phyloP scores from a whole-genome alignment of 2,888 invertebrate genomes.

The Mantis religiosa region DNA sequence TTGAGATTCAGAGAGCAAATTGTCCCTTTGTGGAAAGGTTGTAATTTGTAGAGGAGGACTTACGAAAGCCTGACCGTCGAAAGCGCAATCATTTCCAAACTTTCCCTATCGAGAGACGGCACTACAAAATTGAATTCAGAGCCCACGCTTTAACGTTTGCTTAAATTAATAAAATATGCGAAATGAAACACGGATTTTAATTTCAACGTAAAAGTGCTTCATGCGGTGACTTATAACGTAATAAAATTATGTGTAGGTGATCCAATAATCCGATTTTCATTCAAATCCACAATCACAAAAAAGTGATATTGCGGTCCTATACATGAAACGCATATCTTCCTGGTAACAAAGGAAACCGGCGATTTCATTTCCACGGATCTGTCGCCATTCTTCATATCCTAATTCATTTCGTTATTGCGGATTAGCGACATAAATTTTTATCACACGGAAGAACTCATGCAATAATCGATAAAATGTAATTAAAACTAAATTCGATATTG shows the following conservation, averaged over 20 bases:
- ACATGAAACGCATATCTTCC: not conserved
- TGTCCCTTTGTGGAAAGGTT: too few relatives aligned
- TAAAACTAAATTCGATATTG: slow-evolving; percentile 3
- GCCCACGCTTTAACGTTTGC: not conserved
- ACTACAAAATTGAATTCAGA: not conserved
- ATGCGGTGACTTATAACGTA: not conserved
- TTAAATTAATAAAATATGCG: not conserved
- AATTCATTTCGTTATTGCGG: not conserved
- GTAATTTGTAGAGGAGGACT: too few relatives aligned
- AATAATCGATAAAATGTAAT: slow-evolving; percentile 9
- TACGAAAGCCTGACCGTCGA: too few relatives aligned
- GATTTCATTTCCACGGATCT: not conserved
- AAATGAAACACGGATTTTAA: not conserved
- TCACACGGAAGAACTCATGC: not conserved
- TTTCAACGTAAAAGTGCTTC: not conserved
- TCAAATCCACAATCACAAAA: not conserved
- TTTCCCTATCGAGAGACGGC: not conserved
- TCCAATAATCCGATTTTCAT: not conserved
- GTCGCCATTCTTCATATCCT: not conserved
- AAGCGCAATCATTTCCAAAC: not conserved
- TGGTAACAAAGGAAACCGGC: not conserved
- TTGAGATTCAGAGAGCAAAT: too few relatives aligned
- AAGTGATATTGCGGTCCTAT: not conserved
- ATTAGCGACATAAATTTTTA: not conserved
- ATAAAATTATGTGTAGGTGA: not conserved